These are phyloP conservation scores for Pagetopsis macropterus DNA, from an alignment of 2,797 vertebrate genomes.

Conservation along the genomic window DNA sequence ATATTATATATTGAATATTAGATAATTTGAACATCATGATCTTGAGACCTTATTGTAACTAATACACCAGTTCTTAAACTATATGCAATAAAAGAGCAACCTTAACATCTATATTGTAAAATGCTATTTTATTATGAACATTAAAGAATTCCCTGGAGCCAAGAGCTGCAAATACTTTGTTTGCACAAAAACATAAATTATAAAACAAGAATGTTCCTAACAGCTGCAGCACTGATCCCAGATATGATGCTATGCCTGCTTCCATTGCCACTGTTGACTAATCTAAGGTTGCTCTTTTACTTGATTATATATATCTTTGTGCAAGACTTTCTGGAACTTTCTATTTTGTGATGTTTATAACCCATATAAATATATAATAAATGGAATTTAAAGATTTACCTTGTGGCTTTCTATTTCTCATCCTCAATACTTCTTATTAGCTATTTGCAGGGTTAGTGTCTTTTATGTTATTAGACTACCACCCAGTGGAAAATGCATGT, in stretches of 20 bases:
- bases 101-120: constrained; percentile 69
- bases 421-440: not conserved
- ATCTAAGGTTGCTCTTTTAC: constrained; percentile 81
- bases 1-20: constrained; percentile 76
- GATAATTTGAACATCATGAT: constrained; percentile 64
- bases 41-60: constrained; percentile 72
- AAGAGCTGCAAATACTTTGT: constrained; percentile 67
- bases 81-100: constrained; percentile 84
- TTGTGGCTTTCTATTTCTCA: constrained; percentile 50
- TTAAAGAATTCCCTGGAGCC: constrained; percentile 58
- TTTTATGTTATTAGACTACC: constrained; percentile 48
- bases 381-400: constrained; percentile 74
- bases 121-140: constrained; percentile 73
- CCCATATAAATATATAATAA: constrained; percentile 81
- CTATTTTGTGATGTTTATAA: constrained; percentile 86
- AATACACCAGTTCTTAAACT: constrained; percentile 69
- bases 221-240: constrained; percentile 69
- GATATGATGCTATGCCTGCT: constrained; percentile 67
- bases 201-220: constrained; percentile 67
- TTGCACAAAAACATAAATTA: constrained; percentile 76
- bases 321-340: constrained; percentile 77
- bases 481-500: constrained; percentile 63
- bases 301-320: constrained; percentile 75
- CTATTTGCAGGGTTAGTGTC: not conserved
- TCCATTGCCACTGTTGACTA: constrained; percentile 65